Base-by-base conservation (phyloP, 2,113 vertebrate genomes). In the Bostrychus sinensis region DNA sequence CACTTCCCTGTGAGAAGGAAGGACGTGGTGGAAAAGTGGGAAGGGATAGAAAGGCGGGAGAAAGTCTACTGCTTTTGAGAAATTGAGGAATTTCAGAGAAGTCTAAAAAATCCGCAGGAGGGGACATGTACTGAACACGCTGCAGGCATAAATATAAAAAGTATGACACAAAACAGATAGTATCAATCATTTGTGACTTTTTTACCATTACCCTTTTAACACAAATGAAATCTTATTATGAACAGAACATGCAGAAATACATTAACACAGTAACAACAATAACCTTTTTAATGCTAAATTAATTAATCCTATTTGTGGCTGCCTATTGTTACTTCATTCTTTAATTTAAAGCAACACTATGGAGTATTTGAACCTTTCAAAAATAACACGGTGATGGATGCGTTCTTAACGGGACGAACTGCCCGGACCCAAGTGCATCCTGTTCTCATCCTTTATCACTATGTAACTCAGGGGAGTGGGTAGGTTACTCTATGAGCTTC, bases 1-100 rank as follows among this genome's bases (percentile, higher is more conserved):
- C 53, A 20, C 84, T 85, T 80, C 78, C 71, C 43, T 45, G 54
- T 67, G 16, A 79, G 65, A 51, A 74, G 77, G 80, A 90, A 88
- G 78, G 59, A 17, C 20, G 51, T 55, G 26, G 55, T 50, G 64
- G 59, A 77, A 74, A 86, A 77, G 28, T 43, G 32, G 58, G 60
- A 72, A 64, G 39, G 70, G 41, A 72, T 68, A 57, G 16, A 42
- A 11, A 55, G 51, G 54, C 22, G 34, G 14, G 19, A 37, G n/a
- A 46, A 25, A 19, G 4, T 13, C 8, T 0, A 1, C 42, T 7
- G 16, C 38, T 78, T 55, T 72, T 50, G 25, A 64, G 62, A 82
- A 84, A 70, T 10, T 55, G 48, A 25, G 62, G 8, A 45, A 59
- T 26, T 77, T 59, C 25, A 74, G 56, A 39, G 32, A 77, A 70